phyloP scores from a whole-genome alignment of 2,113 vertebrate species.

The Gobiocypris rarus region DNA sequence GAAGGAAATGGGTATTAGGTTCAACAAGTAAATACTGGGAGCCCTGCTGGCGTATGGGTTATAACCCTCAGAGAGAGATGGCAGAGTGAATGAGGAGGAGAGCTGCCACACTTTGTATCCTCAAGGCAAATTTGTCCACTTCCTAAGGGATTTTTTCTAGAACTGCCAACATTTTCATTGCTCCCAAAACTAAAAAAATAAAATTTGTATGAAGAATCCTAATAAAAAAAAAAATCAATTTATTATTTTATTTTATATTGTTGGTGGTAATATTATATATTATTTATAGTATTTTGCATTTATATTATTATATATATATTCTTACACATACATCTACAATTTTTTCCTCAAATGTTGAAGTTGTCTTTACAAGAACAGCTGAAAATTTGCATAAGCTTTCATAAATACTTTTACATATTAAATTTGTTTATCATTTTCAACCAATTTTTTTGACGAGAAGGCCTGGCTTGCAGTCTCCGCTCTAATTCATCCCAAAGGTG shows the following conservation, averaged over 20 bases:
- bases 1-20: constrained; percentile 58
- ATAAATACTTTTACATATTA: too few relatives aligned
- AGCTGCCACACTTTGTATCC: background rate
- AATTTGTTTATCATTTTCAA: too few relatives aligned
- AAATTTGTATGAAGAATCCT: too few relatives aligned
- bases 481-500: too few relatives aligned
- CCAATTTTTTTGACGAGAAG: too few relatives aligned
- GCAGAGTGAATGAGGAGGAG: background rate
- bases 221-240: too few relatives aligned
- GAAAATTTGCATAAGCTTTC: too few relatives aligned
- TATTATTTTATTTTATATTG: background rate
- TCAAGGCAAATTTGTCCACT: background rate
- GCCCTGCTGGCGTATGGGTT: constrained; percentile 42
- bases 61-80: background rate
- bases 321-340: background rate
- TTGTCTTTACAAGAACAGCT: too few relatives aligned
- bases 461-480: too few relatives aligned
- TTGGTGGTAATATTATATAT: background rate
- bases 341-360: background rate
- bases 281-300: too few relatives aligned
- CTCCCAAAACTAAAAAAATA: too few relatives aligned
- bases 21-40: constrained; percentile 64
- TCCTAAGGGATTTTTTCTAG: background rate
- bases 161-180: background rate
- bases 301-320: background rate